These are phyloP conservation scores for Athetis lepigone DNA, from an alignment of 2,888 invertebrate genomes.

Conservation along the genomic window DNA sequence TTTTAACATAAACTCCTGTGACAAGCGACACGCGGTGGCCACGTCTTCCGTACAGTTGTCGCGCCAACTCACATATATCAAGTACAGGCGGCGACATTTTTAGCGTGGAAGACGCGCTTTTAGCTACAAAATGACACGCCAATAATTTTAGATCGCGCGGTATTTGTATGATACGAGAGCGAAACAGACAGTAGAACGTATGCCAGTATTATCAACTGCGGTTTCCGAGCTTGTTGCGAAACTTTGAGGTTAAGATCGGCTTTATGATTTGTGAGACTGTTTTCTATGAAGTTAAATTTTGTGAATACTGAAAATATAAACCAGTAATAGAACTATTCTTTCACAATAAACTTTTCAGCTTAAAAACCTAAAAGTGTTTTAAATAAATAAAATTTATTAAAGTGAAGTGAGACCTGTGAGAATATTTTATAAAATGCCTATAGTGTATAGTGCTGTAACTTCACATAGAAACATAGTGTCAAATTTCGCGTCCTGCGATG, in stretches of 20 bases:
- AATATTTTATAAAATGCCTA: slow-evolving; percentile 92
- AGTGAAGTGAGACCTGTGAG: slow-evolving; percentile 16
- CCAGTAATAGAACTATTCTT: not conserved
- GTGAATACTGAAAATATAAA: not conserved
- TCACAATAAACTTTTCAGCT: not conserved
- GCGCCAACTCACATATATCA: slow-evolving; percentile 76
- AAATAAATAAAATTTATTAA: not conserved
- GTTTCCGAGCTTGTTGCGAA: slow-evolving; percentile 47
- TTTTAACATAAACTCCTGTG: slow-evolving; percentile 27
- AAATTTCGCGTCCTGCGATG: slow-evolving; percentile 97
- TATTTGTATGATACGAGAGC: slow-evolving; percentile 53
- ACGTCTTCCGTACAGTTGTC: slow-evolving; percentile 68
- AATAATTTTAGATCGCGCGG: slow-evolving; percentile 68
- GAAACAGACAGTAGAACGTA: slow-evolving; percentile 37
- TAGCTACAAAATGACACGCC: slow-evolving; percentile 69
- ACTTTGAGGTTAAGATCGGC: slow-evolving; percentile 16
- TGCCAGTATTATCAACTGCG: slow-evolving; percentile 64
- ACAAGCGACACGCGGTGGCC: slow-evolving; percentile 35
- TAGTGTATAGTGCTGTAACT: slow-evolving; percentile 96
- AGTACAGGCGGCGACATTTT: slow-evolving; percentile 79
- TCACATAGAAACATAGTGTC: slow-evolving; percentile 94
- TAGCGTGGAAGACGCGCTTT: slow-evolving; percentile 74
- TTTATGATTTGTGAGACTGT: not conserved
- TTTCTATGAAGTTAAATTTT: not conserved
- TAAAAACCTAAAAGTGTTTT: not conserved